These are phyloP conservation scores for Atta colombica DNA, from an alignment of 1,140 invertebrate species.

Conservation along the genomic window DNA sequence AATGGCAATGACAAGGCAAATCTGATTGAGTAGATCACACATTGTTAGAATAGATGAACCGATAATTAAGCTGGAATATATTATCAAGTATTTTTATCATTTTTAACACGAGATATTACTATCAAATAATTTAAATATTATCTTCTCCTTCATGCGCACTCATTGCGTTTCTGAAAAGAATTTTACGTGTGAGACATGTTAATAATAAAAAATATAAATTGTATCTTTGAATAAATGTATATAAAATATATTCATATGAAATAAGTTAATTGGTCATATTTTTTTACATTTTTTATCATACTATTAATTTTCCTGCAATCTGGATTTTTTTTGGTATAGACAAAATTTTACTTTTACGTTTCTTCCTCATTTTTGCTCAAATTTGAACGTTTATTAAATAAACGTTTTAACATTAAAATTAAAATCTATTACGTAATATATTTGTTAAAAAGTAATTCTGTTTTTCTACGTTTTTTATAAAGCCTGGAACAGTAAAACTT, in stretches of 20 bases:
- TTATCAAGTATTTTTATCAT: background rate
- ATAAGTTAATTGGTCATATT: background rate
- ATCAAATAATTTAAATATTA: background rate
- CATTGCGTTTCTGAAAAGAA: background rate
- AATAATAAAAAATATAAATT: background rate
- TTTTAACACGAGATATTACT: background rate
- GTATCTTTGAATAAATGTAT: background rate
- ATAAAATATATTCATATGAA: background rate
- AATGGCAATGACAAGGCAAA: conserved; percentile 37
- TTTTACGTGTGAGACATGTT: background rate
- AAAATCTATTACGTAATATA: too few relatives aligned
- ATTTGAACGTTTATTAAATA: too few relatives aligned
- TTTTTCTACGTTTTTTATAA: too few relatives aligned
- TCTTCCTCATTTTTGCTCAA: too few relatives aligned
- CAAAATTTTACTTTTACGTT: too few relatives aligned
- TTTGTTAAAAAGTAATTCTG: too few relatives aligned
- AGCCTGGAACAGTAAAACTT: too few relatives aligned
- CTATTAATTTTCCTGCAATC: too few relatives aligned
- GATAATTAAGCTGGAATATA: conserved; percentile 33
- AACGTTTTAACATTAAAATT: too few relatives aligned
- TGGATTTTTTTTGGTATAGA: too few relatives aligned
- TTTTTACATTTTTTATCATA: background rate
- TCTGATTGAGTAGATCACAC: conserved; percentile 34
- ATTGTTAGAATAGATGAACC: conserved; percentile 22
- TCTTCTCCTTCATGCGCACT: background rate